Conservation (phyloP, 2,113 vertebrate genomes). For the Corydoras sp. region DNA sequence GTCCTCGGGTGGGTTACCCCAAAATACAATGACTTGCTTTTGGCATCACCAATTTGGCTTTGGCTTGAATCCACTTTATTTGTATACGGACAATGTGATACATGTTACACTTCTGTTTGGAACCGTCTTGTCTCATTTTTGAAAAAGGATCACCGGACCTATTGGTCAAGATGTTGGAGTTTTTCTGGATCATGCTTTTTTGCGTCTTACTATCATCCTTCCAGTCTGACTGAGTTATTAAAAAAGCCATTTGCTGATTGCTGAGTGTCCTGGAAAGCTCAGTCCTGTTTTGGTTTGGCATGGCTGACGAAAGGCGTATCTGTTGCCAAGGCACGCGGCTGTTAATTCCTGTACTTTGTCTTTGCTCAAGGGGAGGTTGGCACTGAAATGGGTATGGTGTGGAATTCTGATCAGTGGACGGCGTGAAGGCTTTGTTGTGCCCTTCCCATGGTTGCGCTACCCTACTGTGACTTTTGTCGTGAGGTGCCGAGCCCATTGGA, state of each 20-base stretch:
- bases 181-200: slow-evolving; percentile 60
- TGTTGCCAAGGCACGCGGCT: slow-evolving; percentile 80
- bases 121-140: slow-evolving; percentile 63
- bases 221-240: slow-evolving; percentile 72
- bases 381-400: slow-evolving; percentile 74
- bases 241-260: slow-evolving; percentile 75
- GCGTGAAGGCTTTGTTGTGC: slow-evolving; percentile 67
- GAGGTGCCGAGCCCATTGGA: slow-evolving; percentile 62
- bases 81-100: slow-evolving; percentile 59
- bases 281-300: slow-evolving; percentile 67
- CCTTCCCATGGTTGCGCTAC: slow-evolving; percentile 80
- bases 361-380: slow-evolving; percentile 72
- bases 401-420: slow-evolving; percentile 68
- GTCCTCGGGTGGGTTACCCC: slow-evolving; percentile 69
- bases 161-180: slow-evolving; percentile 55
- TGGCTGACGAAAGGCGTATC: slow-evolving; percentile 60
- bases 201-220: slow-evolving; percentile 68
- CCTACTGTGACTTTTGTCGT: slow-evolving; percentile 70
- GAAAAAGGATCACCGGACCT: slow-evolving; percentile 64
- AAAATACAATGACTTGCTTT: slow-evolving; percentile 76
- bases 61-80: slow-evolving; percentile 66
- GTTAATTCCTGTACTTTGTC: slow-evolving; percentile 69
- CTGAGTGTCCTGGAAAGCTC: slow-evolving; percentile 74
- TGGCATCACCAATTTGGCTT: slow-evolving; percentile 66
- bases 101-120: slow-evolving; percentile 55